Evolutionary conservation across 2,888 invertebrate species (phyloP), one percentile per base, ranked within the genome.

Genomic region (Podotricha telesiphe): DNA sequence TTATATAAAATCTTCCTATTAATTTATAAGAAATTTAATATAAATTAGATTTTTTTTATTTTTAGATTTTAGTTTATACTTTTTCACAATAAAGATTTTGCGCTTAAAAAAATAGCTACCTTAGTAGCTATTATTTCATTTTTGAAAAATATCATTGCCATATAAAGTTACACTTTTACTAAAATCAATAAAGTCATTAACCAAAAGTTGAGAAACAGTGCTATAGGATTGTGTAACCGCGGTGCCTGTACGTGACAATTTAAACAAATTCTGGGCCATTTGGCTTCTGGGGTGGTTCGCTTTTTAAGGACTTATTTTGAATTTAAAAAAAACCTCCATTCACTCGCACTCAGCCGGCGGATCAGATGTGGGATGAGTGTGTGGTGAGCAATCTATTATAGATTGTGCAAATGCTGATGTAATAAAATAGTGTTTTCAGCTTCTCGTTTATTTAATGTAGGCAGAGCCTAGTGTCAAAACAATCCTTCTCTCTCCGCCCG

Each of bases 251-350:
- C 92, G 93, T 93, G 93, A 93, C 93, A 93, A 92, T 93, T 93
- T 93, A 93, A 93, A 93, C 93, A 93, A 93, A 93, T 93, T 93
- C 93, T 88, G 89, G 87, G 86, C 93, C 93, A 93, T 93, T 93
- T 93, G 92, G 91, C 91, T 90, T 89, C 92, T 88, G 86, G 93
- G 92, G 91, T 91, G 86, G 88, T 80, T 80, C 80, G 79, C 76
- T 86, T 91, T 91, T 89, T 86, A 79, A 86, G 83, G 79, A 86
- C 86, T 85, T 89, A 88, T 86, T 91, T 90, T 89, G 82, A 89
- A 91, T 90, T n/a, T 86, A 88, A 91, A 89, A 86, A 88, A 85
- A 83, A 66, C 75, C 75, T 77, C 85, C 80, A 89, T 90, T 88
- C 84, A 89, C 75, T 79, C 76, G 77, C 76, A 79, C 76, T 83